Base-by-base conservation (phyloP, 2,888 invertebrate genomes). In the Zootermopsis nevadensis region DNA sequence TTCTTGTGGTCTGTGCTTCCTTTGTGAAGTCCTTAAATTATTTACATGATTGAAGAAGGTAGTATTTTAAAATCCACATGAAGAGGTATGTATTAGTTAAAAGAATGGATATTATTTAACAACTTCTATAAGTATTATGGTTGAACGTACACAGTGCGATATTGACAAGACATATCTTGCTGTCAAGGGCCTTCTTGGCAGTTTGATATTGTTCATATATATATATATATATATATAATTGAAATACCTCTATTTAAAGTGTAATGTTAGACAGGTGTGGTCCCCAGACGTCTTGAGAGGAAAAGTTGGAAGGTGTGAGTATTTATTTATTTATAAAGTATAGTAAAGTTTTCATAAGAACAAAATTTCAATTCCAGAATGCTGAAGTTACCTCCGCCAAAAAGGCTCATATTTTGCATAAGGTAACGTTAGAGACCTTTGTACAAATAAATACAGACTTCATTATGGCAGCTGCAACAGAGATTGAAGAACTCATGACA, bases 401-500 rank as follows among this genome's bases (percentile, higher is more conserved):
- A 33, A 79, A 12, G n/a, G 66, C 79, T n/a, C 19, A 2, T 35
- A 38, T 60, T 79, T 79, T 79, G 66, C 31, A 66, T 27, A 33
- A 53, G 35, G 24, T 79, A 60, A 66, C 15, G n/a, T 79, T 12
- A 48, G 24, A 22, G 15, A 0, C 8, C 24, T 53, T 53, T 15
- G 8, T 27, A n/a, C 10, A 27, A 60, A 60, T 27, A 60, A 60
- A 12, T 60, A 27, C 7, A 8, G 8, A 42, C 22, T 31, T 7
- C 22, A 15, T 42, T 12, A 77, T 77, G 77, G 77, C 77, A 24
- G 31, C 53, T 53, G 22, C 84, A 31, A 60, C 80, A 42, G 85
- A 85, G 66, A 82, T 96, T 87, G 95, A 96, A 89, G 95, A 96
- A 89, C 95, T 96, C 90, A 92, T 96, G 89, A 93, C 93, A 89